phyloP scores from a whole-genome alignment of 2,797 vertebrate species.

The Micromesistius poutassou region DNA sequence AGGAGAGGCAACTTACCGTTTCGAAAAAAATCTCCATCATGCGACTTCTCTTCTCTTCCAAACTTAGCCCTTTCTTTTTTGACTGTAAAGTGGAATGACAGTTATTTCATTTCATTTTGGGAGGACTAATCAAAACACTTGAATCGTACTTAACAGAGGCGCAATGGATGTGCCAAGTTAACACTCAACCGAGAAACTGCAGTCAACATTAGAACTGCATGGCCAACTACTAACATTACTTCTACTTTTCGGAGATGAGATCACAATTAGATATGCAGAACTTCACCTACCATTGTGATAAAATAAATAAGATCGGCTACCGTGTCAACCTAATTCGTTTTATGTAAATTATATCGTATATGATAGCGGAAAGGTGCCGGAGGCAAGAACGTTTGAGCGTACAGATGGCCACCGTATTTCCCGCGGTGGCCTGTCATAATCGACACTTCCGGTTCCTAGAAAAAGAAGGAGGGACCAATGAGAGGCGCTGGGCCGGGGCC shows the following conservation, averaged over 20 bases:
- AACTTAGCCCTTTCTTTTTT: slow-evolving; percentile 92
- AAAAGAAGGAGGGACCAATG: neutral
- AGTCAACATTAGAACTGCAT: neutral
- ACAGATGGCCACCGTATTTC: neutral
- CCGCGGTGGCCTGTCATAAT: neutral
- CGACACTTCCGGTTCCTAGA: neutral
- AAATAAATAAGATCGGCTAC: neutral
- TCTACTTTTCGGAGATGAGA: neutral
- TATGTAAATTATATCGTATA: neutral
- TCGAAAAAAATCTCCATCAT: slow-evolving; percentile 99
- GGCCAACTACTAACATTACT: neutral
- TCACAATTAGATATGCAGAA: neutral
- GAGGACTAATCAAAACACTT: neutral
- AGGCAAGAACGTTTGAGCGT: neutral
- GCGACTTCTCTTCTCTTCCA: slow-evolving; percentile 91
- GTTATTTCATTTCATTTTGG: neutral
- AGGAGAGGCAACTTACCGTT: slow-evolving; percentile 74
- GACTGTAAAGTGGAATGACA: slow-evolving; percentile 72
- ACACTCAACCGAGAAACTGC: neutral
- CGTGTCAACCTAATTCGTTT: neutral
- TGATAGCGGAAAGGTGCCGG: neutral
- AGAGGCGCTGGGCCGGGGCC: neutral
- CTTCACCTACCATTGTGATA: neutral
- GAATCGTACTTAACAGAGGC: neutral
- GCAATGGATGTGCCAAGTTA: neutral